These are phyloP conservation scores for Pholis gunnellus DNA, from an alignment of 2,113 vertebrate genomes.

Conservation along the genomic window DNA sequence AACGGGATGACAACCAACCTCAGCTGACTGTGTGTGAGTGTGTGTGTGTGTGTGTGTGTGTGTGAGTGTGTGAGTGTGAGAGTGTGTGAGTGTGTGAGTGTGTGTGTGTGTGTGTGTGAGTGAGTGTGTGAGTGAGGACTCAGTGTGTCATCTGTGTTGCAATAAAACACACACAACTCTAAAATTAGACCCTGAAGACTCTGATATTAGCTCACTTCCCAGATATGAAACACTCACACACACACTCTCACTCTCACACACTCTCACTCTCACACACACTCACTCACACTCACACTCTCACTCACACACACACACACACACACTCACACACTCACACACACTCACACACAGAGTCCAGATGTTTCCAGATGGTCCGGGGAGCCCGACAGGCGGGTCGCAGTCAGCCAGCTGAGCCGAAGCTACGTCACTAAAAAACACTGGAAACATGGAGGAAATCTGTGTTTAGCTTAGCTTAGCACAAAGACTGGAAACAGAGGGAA, in stretches of 20 bases:
- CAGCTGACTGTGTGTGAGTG: not conserved
- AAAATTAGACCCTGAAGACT: constrained; percentile 76
- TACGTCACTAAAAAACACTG: no score
- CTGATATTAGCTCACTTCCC: constrained; percentile 76
- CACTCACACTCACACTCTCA: not conserved
- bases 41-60: not conserved
- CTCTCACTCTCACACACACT: not conserved
- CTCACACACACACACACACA: not conserved
- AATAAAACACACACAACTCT: constrained; percentile 56
- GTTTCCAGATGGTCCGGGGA: constrained; percentile 37
- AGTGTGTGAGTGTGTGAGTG: not conserved
- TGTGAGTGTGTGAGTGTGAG: no score
- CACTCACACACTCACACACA: not conserved
- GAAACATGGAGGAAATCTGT: no score
- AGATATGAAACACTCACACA: constrained; percentile 42
- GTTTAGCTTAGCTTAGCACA: no score
- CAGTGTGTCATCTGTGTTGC: constrained; percentile 42
- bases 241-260: not conserved
- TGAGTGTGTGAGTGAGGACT: constrained; percentile 15
- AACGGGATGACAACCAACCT: not conserved
- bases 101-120: constrained; percentile 14
- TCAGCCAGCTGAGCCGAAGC: no score
- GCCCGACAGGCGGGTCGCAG: no score
- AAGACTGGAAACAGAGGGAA: not conserved
- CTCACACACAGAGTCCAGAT: constrained; percentile 40